phyloP scores from a whole-genome alignment of 2,113 vertebrate species.

The Perca fluviatilis region DNA sequence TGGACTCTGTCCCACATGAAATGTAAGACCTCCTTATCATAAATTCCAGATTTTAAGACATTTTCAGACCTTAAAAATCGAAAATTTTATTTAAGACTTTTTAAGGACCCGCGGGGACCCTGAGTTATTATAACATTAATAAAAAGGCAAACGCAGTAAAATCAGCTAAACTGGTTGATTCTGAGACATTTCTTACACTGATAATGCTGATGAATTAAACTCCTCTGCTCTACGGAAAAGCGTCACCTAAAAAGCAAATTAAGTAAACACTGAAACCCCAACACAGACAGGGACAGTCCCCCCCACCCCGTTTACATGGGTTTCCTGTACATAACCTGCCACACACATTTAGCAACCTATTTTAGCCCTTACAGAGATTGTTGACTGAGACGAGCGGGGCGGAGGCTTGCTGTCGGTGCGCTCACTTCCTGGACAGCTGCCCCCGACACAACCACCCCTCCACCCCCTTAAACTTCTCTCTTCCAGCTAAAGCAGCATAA shows the following conservation, averaged over 20 bases:
- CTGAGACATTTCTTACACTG: background rate
- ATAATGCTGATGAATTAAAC: constrained; percentile 23
- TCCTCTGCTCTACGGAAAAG: constrained; percentile 22
- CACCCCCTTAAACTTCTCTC: constrained; percentile 11
- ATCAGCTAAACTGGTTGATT: background rate
- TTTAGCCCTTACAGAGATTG: constrained; percentile 14
- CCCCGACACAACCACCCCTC: background rate
- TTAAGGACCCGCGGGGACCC: no score
- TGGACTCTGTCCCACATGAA: no score
- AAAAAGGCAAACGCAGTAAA: background rate
- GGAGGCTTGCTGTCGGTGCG: constrained; percentile 33
- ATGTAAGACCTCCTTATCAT: no score
- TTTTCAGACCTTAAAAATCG: no score
- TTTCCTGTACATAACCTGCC: constrained; percentile 41
- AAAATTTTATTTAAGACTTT: no score
- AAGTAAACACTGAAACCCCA: constrained; percentile 43
- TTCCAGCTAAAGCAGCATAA: constrained; percentile 39
- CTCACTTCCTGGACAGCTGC: constrained; percentile 69
- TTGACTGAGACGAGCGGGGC: constrained; percentile 39
- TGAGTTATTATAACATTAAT: background rate
- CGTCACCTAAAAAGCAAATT: constrained; percentile 10
- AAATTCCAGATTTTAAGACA: no score
- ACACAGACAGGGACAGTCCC: constrained; percentile 37
- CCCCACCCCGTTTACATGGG: constrained; percentile 6
- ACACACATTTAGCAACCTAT: constrained; percentile 25